Evolutionary conservation across 2,113 vertebrate genomes (phyloP).

Genomic region (Gallinago media): DNA sequence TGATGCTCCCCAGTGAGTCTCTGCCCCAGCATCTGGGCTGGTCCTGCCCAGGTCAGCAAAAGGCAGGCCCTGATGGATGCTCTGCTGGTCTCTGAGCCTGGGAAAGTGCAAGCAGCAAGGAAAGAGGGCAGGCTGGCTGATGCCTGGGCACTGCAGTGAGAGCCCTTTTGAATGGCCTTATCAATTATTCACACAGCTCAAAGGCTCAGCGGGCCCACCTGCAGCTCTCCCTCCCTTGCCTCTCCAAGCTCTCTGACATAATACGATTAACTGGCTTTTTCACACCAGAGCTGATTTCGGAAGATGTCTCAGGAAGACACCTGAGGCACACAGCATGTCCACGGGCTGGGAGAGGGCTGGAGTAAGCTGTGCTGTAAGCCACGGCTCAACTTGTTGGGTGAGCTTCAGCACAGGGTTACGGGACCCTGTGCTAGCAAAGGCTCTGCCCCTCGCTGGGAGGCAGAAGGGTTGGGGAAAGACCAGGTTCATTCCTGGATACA

Average conservation of each 20-base stretch:
- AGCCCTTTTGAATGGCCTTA: background rate
- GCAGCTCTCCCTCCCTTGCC: background rate
- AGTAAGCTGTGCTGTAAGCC: background rate
- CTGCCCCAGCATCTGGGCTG: background rate
- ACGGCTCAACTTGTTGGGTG: accelerated
- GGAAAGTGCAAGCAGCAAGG: background rate
- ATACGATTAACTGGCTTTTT: background rate
- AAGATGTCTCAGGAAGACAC: background rate
- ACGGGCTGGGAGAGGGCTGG: background rate
- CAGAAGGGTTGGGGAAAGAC: background rate
- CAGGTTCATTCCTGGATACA: background rate
- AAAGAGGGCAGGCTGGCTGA: background rate
- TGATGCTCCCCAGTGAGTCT: background rate
- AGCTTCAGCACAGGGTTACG: accelerated
- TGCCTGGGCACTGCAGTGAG: background rate
- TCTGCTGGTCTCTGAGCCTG: background rate
- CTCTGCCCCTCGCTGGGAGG: background rate
- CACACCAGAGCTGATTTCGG: background rate
- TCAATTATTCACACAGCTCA: constrained; percentile 4
- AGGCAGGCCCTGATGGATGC: background rate
- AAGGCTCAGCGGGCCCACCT: background rate
- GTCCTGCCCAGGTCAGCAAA: background rate
- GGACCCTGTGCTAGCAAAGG: background rate
- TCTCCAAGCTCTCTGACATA: background rate
- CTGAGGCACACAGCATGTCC: background rate